A percentile compares a stretch with the other conserved stretches of the same genome.
Conservation (phyloP, 2,113 vertebrate species). For the Bubo scandiacus region DNA sequence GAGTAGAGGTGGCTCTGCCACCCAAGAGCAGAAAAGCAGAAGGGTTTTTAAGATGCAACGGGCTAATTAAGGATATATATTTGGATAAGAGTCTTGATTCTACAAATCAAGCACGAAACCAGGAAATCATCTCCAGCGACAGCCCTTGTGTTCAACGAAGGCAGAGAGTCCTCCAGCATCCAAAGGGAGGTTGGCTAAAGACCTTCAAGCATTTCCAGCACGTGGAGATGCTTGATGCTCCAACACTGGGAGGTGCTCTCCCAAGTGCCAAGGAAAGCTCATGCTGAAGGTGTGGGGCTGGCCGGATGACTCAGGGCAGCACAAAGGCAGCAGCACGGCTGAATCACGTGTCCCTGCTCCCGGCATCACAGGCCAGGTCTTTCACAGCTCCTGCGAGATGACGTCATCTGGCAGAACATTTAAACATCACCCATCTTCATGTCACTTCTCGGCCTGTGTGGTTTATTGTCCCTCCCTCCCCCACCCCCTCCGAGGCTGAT, state of each 20-base stretch:
- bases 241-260: not conserved
- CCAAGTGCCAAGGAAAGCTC: not conserved
- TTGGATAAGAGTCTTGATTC: not conserved
- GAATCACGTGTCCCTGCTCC: not conserved
- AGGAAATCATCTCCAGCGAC: not conserved
- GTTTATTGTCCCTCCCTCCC: not conserved
- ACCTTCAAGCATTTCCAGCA: not conserved
- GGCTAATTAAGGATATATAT: not conserved
- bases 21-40: not conserved
- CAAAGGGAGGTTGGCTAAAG: not conserved
- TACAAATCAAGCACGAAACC: not conserved
- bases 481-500: slow-evolving; percentile 28
- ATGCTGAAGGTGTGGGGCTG: accelerated
- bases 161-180: not conserved
- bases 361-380: not conserved
- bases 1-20: not conserved
- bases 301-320: not conserved
- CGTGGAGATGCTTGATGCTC: not conserved
- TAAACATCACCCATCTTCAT: not conserved
- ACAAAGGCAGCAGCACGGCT: not conserved
- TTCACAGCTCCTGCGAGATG: not conserved
- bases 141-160: not conserved
- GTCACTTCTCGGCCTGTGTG: not conserved
- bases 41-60: not conserved
- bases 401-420: not conserved